These are phyloP conservation scores for Scelioninae gen. 1 DNA, from an alignment of 2,888 invertebrate species.

Conservation along the genomic window DNA sequence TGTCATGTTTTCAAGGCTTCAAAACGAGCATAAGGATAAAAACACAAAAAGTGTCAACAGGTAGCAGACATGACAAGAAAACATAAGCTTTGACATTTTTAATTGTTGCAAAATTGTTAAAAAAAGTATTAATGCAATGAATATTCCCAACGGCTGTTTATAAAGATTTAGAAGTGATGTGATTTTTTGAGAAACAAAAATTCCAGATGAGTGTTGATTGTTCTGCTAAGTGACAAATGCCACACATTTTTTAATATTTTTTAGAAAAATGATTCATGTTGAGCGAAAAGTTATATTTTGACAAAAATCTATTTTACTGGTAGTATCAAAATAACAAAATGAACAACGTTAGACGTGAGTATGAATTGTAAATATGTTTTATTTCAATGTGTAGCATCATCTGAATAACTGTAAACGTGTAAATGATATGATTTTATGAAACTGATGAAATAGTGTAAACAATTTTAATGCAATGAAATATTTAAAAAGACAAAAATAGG, in stretches of 20 bases:
- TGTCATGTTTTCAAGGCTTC: not conserved
- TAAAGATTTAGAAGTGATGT: not conserved
- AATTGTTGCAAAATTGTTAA: no score
- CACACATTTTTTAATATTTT: not conserved
- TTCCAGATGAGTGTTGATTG: not conserved
- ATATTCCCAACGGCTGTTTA: no score
- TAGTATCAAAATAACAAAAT: slow-evolving; percentile 14
- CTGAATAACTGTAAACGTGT: slow-evolving; percentile 20
- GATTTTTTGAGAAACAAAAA: not conserved
- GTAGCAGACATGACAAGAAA: slow-evolving; percentile 18
- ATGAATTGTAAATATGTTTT: not conserved
- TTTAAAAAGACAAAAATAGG: no score
- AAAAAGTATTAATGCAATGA: no score
- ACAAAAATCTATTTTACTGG: not conserved
- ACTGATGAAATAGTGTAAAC: no score
- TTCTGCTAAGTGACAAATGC: not conserved
- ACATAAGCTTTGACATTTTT: slow-evolving; percentile 19
- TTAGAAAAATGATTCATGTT: not conserved
- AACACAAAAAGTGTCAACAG: slow-evolving; percentile 41
- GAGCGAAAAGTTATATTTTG: slow-evolving; percentile 1
- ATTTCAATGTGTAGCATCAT: not conserved
- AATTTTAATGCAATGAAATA: no score
- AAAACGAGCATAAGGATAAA: slow-evolving; percentile 8
- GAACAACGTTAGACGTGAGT: slow-evolving; percentile 52
- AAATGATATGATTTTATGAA: no score